Percentiles rank a stretch among this genome's conserved stretches.
phyloP scores from a whole-genome alignment of 2,113 vertebrate genomes.

The Bos indicus region DNA sequence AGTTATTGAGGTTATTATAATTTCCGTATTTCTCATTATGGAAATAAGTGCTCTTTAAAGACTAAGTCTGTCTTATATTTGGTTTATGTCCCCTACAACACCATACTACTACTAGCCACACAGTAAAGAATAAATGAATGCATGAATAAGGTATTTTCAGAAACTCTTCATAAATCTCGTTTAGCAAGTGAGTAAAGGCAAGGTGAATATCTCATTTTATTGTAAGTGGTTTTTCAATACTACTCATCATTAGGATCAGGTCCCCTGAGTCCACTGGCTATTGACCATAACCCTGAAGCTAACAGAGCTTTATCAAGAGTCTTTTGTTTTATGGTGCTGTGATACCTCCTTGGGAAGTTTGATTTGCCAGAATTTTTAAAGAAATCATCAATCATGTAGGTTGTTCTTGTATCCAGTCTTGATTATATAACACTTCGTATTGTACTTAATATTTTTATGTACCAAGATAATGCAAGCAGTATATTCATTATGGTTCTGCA shows the following conservation, averaged over 20 bases:
- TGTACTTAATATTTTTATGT: constrained; percentile 6
- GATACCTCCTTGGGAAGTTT: not conserved
- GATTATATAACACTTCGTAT: not conserved
- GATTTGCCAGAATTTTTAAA: not conserved
- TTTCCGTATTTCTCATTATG: constrained; percentile 52
- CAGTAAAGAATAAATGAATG: constrained; percentile 28
- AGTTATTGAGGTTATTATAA: constrained; percentile 18
- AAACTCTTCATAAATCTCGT: constrained; percentile 48
- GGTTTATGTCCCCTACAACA: not conserved
- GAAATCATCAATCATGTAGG: not conserved
- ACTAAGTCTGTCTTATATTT: not conserved
- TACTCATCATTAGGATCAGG: not conserved
- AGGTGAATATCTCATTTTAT: constrained; percentile 43
- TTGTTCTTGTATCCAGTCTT: not conserved
- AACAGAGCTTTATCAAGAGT: not conserved
- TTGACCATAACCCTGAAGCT: not conserved
- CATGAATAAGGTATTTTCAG: constrained; percentile 36
- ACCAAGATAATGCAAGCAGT: not conserved
- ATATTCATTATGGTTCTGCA: not conserved
- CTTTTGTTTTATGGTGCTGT: not conserved
- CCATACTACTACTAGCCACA: not conserved
- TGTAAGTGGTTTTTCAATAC: constrained; percentile 37
- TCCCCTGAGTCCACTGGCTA: not conserved
- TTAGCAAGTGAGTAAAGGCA: not conserved
- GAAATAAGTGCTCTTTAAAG: constrained; percentile 49